A percentile compares a stretch with the other conserved stretches of the same genome.
Evolutionary conservation across 2,113 vertebrate genomes (phyloP).

Genomic region (Pachyramphus minor): DNA sequence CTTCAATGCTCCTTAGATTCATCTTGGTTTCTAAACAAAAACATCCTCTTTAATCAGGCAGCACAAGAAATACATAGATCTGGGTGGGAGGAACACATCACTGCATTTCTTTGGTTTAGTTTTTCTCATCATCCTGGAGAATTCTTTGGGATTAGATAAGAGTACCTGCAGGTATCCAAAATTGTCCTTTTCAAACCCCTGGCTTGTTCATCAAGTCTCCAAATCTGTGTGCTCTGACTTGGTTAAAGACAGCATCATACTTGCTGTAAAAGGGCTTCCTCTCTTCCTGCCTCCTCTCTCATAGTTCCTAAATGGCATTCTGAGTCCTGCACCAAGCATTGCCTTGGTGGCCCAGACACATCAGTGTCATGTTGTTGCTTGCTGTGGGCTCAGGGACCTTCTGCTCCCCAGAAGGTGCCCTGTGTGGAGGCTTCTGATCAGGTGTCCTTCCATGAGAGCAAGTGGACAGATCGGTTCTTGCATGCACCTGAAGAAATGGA

Average conservation of each 20-base stretch:
- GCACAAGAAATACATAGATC: neutral
- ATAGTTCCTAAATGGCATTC: fast-evolving
- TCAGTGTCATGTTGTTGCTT: neutral
- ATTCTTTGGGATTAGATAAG: neutral
- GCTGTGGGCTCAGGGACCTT: fast-evolving
- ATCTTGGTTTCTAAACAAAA: neutral
- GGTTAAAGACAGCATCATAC: neutral
- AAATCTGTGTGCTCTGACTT: neutral
- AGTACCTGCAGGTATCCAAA: neutral
- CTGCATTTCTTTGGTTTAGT: neutral
- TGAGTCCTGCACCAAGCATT: neutral
- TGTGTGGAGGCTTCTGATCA: neutral
- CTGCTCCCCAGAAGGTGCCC: neutral
- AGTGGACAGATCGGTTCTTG: neutral
- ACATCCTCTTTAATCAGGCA: neutral
- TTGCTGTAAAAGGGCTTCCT: neutral
- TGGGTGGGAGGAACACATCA: fast-evolving
- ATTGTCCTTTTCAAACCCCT: neutral
- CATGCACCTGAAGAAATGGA: neutral
- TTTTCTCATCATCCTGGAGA: neutral
- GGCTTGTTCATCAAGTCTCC: neutral
- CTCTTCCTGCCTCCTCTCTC: neutral
- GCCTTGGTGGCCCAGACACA: neutral
- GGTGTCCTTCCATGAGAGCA: neutral
- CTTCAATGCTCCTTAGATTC: neutral